phyloP scores from a whole-genome alignment of 2,113 vertebrate genomes.

The Turnix velox region DNA sequence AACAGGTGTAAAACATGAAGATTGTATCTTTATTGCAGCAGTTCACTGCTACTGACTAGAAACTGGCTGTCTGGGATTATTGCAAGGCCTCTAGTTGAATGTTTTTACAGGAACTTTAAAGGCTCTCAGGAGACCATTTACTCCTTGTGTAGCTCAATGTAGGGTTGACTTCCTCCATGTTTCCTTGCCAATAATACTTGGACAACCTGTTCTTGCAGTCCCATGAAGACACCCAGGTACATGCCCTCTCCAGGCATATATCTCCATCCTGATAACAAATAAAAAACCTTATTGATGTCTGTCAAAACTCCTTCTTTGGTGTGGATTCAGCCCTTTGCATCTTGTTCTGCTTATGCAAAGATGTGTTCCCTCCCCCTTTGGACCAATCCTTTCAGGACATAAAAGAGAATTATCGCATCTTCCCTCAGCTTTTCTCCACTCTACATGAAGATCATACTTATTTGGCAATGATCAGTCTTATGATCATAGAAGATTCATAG shows the following conservation, averaged over 20 bases:
- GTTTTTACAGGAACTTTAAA: background rate
- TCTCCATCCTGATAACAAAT: background rate
- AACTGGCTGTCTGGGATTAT: background rate
- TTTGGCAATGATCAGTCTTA: background rate
- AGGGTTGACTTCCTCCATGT: background rate
- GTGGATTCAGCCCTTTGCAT: background rate
- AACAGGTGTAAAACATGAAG: background rate
- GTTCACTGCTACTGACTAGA: background rate
- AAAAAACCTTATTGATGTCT: background rate
- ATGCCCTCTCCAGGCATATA: background rate
- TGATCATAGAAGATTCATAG: too few relatives aligned
- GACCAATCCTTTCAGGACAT: background rate
- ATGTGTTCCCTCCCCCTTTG: background rate
- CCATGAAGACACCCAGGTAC: background rate
- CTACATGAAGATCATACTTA: background rate
- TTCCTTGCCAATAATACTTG: background rate
- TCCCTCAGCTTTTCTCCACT: background rate
- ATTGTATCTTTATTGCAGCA: background rate
- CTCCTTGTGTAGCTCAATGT: background rate
- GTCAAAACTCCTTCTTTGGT: background rate
- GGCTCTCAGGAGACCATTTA: background rate
- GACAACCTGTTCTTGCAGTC: background rate
- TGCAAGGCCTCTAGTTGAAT: background rate
- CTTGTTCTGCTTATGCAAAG: background rate
- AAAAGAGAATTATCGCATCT: rapidly evolving